These are phyloP conservation scores for Melanotaenia maccullochi DNA, from an alignment of 2,797 vertebrate species.

Conservation along the genomic window DNA sequence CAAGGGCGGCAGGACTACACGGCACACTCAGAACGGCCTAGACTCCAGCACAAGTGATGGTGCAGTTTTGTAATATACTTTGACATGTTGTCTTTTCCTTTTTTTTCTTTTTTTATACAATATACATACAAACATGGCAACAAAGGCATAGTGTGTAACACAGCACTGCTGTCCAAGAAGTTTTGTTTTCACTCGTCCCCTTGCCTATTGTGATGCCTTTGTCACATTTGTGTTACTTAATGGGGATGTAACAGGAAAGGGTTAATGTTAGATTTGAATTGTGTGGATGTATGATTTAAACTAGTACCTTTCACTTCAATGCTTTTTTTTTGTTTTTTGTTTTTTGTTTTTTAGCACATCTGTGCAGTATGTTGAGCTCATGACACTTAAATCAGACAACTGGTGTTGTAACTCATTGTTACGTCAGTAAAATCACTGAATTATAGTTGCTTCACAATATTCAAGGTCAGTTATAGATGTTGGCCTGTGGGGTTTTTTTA, in stretches of 20 bases:
- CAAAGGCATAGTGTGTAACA: conserved; percentile 87
- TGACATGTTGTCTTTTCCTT: conserved; percentile 70
- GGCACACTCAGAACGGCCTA: conserved; percentile 97
- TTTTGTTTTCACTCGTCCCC: conserved; percentile 83
- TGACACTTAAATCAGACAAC: conserved; percentile 76
- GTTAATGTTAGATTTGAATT: conserved; percentile 89
- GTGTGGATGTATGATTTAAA: conserved; percentile 88
- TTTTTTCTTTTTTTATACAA: conserved; percentile 69
- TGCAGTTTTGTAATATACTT: conserved; percentile 80
- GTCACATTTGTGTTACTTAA: conserved; percentile 91
- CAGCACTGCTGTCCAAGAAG: conserved; percentile 87
- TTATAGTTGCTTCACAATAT: conserved; percentile 79
- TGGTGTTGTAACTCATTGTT: conserved; percentile 83
- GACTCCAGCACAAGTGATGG: conserved; percentile 84
- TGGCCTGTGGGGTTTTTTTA: conserved; percentile 82
- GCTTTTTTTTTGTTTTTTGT: conserved; percentile 69
- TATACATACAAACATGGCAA: conserved; percentile 81
- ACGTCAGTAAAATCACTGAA: conserved; percentile 85
- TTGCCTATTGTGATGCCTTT: conserved; percentile 90
- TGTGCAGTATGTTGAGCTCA: conserved; percentile 84
- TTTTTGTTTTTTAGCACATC: conserved; percentile 67
- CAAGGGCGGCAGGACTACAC: conserved; percentile 97
- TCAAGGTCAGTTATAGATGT: conserved; percentile 88
- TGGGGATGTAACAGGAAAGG: conserved; percentile 72
- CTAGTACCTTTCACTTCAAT: conserved; percentile 72